phyloP scores from a whole-genome alignment of 2,113 vertebrate genomes.

The Aptenodytes forsteri region DNA sequence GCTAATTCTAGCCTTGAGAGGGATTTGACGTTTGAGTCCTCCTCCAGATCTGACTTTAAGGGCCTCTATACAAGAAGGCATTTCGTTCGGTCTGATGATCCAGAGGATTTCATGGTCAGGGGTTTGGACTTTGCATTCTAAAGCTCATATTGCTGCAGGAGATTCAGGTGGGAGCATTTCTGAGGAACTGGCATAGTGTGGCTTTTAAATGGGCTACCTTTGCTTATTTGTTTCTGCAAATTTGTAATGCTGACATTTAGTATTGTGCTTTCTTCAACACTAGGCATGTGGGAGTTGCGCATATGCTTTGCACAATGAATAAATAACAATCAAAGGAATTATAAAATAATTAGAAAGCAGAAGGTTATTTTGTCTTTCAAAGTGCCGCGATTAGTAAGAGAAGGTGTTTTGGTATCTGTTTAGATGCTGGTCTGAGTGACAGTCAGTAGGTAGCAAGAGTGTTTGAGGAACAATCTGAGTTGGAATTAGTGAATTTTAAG shows the following conservation, averaged over 20 bases:
- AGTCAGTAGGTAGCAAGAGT: not conserved
- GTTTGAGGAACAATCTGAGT: not conserved
- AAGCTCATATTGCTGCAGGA: not conserved
- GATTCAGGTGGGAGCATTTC: not conserved
- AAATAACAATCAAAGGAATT: slow-evolving; percentile 23
- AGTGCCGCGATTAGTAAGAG: not conserved
- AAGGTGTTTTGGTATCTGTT: not conserved
- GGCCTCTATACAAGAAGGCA: not conserved
- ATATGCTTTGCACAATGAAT: not conserved
- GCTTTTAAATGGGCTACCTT: not conserved
- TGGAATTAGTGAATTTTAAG: slow-evolving; percentile 20
- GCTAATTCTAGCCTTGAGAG: not conserved
- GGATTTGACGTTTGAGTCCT: not conserved
- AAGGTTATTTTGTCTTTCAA: slow-evolving; percentile 30
- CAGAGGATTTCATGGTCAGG: not conserved
- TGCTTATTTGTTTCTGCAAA: not conserved
- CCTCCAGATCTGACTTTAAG: not conserved
- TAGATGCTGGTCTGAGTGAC: slow-evolving; percentile 18
- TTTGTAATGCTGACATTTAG: not conserved
- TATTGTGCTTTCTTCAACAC: not conserved
- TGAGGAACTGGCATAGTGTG: not conserved
- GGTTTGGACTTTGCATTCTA: not conserved
- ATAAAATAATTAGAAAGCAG: not conserved
- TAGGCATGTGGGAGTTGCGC: not conserved
- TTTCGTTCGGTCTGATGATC: not conserved